phyloP scores from a whole-genome alignment of 30 jellyfish, hydroid and myxozoan species.

The Turritopsis rubra region DNA sequence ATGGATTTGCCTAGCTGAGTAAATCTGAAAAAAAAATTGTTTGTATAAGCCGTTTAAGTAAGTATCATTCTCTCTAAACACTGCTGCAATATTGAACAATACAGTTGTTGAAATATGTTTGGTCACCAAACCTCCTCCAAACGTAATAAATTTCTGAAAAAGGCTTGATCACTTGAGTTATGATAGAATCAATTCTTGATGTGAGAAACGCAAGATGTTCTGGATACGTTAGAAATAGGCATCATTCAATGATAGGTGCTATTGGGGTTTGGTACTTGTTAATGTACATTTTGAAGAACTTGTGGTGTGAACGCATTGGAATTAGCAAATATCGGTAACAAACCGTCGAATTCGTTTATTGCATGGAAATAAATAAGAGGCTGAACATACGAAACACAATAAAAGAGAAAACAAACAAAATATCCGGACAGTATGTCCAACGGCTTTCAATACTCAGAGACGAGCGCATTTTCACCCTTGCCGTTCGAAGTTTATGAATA shows the following conservation, averaged over 20 bases:
- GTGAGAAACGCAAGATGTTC: not conserved
- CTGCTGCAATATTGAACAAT: not conserved
- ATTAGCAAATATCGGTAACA: not conserved
- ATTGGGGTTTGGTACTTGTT: too few species aligned
- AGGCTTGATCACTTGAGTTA: not conserved
- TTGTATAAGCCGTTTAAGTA: not conserved
- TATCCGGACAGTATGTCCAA: not conserved
- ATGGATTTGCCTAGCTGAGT: slow-evolving; percentile 16
- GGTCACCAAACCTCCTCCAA: not conserved
- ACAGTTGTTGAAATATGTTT: not conserved
- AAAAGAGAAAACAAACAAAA: not conserved
- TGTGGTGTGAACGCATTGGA: not conserved
- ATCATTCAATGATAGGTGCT: too few species aligned
- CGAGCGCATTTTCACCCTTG: slow-evolving; percentile 12
- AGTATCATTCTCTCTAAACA: not conserved
- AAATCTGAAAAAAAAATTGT: not conserved
- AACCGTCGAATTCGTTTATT: not conserved
- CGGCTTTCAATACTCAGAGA: slow-evolving; percentile 19
- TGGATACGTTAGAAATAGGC: too few species aligned
- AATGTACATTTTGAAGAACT: too few species aligned
- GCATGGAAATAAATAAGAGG: not conserved
- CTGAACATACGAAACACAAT: not conserved
- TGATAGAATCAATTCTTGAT: not conserved
- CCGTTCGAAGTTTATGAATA: slow-evolving; percentile 23
- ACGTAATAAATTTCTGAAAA: not conserved